phyloP scores from a whole-genome alignment of 53 echinoderm and acorn worm genomes.

The Crossaster papposus region DNA sequence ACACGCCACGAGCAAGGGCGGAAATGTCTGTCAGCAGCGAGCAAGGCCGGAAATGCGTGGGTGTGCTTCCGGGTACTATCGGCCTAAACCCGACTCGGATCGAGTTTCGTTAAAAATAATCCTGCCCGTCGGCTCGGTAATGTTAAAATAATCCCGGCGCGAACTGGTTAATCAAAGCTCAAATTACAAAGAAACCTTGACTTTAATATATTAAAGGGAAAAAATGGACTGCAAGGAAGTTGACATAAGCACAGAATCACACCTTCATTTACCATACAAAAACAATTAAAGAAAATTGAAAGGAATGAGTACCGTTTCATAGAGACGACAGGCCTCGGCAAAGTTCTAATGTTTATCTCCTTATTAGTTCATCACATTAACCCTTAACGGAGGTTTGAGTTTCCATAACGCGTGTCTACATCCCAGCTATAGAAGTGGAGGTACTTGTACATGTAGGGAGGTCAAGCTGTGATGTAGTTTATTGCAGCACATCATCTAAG shows the following conservation, averaged over 20 bases:
- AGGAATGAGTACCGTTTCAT: conserved; percentile 60
- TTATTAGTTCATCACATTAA: conserved; percentile 5
- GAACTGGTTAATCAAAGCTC: not conserved
- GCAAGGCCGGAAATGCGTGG: no score
- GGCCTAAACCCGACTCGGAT: no score
- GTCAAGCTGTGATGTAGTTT: conserved; percentile 16
- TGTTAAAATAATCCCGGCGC: no score
- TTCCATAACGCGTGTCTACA: conserved; percentile 5
- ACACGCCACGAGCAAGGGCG: no score
- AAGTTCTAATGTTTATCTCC: conserved; percentile 22
- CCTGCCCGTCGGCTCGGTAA: no score
- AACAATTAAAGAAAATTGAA: conserved; percentile 6
- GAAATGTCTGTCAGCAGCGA: no score
- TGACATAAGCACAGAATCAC: not conserved
- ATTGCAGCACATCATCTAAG: not conserved
- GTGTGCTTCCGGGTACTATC: no score
- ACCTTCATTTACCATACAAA: not conserved
- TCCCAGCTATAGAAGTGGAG: not conserved
- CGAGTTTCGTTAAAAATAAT: no score
- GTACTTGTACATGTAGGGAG: not conserved
- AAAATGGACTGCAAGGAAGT: not conserved
- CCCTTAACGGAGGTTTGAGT: not conserved
- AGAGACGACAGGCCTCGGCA: conserved; percentile 2
- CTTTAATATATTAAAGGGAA: not conserved
- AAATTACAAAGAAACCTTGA: not conserved